Conservation (phyloP, 2,113 vertebrate species). For the Arizona elegans region DNA sequence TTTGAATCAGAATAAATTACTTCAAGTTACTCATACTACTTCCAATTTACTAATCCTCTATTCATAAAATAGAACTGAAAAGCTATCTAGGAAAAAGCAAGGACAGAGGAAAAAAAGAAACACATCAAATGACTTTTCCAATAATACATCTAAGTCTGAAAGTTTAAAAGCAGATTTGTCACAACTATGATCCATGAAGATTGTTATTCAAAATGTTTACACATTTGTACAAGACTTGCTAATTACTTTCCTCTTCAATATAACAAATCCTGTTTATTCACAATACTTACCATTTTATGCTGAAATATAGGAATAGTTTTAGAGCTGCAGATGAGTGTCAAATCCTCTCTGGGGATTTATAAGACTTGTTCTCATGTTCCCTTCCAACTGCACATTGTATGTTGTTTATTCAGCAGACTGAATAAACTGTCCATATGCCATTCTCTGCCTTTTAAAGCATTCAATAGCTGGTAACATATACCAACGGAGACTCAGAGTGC, state of each 20-base stretch:
- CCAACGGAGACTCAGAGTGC: constrained; percentile 41
- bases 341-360: background rate
- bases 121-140: background rate
- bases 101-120: background rate
- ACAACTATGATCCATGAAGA: background rate
- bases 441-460: constrained; percentile 62
- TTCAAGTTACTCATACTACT: constrained; percentile 11
- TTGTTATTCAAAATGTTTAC: background rate
- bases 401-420: constrained; percentile 38
- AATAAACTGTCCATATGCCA: constrained; percentile 50
- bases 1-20: background rate
- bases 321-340: background rate
- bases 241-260: background rate
- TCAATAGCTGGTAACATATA: constrained; percentile 44
- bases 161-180: background rate
- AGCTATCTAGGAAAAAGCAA: background rate
- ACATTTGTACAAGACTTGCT: background rate
- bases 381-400: constrained; percentile 40
- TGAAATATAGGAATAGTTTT: background rate
- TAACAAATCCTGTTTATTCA: background rate
- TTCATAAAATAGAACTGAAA: background rate
- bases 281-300: constrained; percentile 55
- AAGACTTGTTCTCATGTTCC: constrained; percentile 31
- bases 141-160: background rate
- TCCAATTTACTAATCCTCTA: background rate